Conservation (phyloP, 2,113 vertebrate species). For the Glaucomys volans region DNA sequence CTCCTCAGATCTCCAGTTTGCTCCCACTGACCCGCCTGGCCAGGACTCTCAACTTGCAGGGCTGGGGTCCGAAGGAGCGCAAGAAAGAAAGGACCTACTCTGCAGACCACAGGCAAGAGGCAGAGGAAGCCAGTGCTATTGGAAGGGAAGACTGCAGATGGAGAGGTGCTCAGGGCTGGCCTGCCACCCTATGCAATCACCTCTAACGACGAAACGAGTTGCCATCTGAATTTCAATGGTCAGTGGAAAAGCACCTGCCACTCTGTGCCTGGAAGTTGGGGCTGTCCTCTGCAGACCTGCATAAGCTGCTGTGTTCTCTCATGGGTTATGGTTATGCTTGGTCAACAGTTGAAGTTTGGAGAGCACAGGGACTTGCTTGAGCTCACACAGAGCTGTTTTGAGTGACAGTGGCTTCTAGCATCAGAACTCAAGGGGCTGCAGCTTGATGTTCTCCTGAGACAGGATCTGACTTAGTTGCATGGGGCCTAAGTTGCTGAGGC, state of each 20-base stretch:
- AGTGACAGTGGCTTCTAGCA: too few relatives aligned
- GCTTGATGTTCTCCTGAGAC: too few relatives aligned
- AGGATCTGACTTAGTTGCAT: too few relatives aligned
- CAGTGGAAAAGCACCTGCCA: not conserved
- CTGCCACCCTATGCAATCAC: not conserved
- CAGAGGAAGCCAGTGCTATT: not conserved
- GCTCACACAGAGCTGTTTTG: too few relatives aligned
- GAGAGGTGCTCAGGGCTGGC: not conserved
- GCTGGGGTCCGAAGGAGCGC: constrained; percentile 19
- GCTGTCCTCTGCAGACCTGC: not conserved
- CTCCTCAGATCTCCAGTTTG: constrained; percentile 81
- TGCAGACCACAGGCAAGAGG: not conserved
- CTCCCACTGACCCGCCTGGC: constrained; percentile 84
- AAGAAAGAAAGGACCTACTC: not conserved
- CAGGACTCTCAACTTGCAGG: constrained; percentile 61
- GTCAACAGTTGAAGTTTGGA: too few relatives aligned
- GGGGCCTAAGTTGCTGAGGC: too few relatives aligned
- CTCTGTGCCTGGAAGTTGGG: not conserved
- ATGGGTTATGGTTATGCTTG: not conserved
- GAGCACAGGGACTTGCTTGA: too few relatives aligned
- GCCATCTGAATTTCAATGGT: not conserved
- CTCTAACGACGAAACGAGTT: not conserved
- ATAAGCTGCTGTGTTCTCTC: not conserved
- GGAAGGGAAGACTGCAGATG: not conserved
- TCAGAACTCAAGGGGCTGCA: too few relatives aligned